These are phyloP conservation scores for Caenorhabditis sinica DNA, from an alignment of 2,888 invertebrate species.

Conservation along the genomic window DNA sequence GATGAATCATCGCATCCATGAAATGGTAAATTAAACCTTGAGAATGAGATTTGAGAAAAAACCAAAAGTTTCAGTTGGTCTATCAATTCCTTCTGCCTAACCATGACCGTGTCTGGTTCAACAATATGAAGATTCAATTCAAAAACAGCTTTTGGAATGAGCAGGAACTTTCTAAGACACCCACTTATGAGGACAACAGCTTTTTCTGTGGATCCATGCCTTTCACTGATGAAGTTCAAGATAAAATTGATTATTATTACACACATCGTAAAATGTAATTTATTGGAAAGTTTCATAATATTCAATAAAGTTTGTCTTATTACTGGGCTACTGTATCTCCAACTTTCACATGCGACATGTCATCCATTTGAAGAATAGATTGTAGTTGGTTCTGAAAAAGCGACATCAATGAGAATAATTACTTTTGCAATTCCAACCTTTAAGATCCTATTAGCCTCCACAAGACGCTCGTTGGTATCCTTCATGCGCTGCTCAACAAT, in stretches of 20 bases:
- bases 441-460: slow-evolving; percentile 78
- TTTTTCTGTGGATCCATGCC: slow-evolving; percentile 56
- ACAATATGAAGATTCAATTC: slow-evolving; percentile 40
- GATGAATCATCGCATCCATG: slow-evolving; percentile 56
- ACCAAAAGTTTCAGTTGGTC: slow-evolving; percentile 31
- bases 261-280: neutral
- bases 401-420: neutral
- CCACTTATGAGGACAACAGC: slow-evolving; percentile 53
- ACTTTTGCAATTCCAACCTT: slow-evolving; percentile 67
- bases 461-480: slow-evolving; percentile 80
- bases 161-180: slow-evolving; percentile 7
- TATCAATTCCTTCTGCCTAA: slow-evolving; percentile 57
- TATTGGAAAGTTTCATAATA: neutral
- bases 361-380: slow-evolving; percentile 81
- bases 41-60: too few species aligned
- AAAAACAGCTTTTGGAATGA: slow-evolving; percentile 61
- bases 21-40: slow-evolving; percentile 44
- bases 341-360: slow-evolving; percentile 66
- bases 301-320: neutral
- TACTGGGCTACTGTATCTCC: slow-evolving; percentile 52
- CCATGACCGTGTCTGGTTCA: slow-evolving; percentile 55
- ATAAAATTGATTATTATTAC: slow-evolving; percentile 44
- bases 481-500: slow-evolving; percentile 80
- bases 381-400: slow-evolving; percentile 79
- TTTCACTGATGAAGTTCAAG: slow-evolving; percentile 48